Evolutionary conservation across 1,140 invertebrate genomes (phyloP), one percentile per base, ranked within the genome.

Genomic region (Diorhabda elongata): DNA sequence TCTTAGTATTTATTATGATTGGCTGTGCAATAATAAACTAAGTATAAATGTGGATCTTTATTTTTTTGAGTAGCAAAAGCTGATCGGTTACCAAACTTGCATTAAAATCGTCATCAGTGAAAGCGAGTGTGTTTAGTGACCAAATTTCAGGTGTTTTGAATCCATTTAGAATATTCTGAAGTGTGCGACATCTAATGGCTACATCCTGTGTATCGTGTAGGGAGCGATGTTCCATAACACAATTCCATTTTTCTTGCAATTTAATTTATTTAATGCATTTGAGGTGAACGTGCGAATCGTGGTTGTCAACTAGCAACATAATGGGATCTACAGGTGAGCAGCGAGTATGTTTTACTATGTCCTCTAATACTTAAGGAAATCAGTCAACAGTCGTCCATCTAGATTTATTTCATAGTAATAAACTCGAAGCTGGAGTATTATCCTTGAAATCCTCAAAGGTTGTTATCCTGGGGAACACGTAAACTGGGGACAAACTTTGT

Each of bases 281-380:
- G 11, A 71, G n/a, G 26, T 58, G 74, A 47, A 78, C 57, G 68
- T 83, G 81, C n/a, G 73, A 77, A 42, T 73, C 72, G 69, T 82
- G 81, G 72, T 83, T 83, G 71, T 85, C 82, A 44, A 81, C 71
- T 4, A 68, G 26, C 42, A 70, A 57, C n/a, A 70, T 45, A 7
- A 70, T 70, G n/a, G 62, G 57, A 44, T 61, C 56, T 4, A 11
- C 66, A 5, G 43, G 7, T 44, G 44, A 56, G 52, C 64, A 70
- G 58, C 66, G 41, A 56, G 64, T 70, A 61, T 72, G 65, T 42
- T 62, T 60, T 52, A 59, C 56, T 41, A 72, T 67, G 60, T 83
- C 79, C 72, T 81, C 41, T 8, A 82, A 71, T 66, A 79, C 78
- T 58, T 68, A 65, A 2, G 79, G 42, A 71, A 83, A 83, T 44